Percentiles rank a stretch among this genome's conserved stretches.
Conservation (phyloP, 2,113 vertebrate genomes). For the Piaya cayana region DNA sequence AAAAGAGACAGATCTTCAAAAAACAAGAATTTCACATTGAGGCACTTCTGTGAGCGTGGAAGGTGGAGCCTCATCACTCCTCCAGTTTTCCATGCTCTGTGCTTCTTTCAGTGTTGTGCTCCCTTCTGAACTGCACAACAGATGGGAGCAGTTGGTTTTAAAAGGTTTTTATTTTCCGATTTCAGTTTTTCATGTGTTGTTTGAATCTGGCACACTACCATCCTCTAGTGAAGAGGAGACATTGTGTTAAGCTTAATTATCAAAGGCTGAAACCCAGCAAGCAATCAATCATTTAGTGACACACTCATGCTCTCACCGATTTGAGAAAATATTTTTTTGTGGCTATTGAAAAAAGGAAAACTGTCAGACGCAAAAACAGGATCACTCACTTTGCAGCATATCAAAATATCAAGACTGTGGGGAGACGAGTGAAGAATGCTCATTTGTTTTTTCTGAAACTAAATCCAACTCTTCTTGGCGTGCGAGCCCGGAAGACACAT, state of each 20-base stretch:
- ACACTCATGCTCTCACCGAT: conserved; percentile 65
- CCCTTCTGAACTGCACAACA: neutral
- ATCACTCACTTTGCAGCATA: conserved; percentile 2
- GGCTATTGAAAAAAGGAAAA: conserved; percentile 33
- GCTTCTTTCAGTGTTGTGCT: neutral
- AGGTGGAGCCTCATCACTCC: neutral
- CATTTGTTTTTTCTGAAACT: conserved; percentile 74
- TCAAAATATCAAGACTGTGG: conserved; percentile 52
- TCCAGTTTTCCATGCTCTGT: neutral
- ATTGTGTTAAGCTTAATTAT: conserved; percentile 76
- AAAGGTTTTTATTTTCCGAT: conserved; percentile 56
- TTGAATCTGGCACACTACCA: conserved; percentile 65
- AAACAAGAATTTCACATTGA: neutral
- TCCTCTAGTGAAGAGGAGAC: conserved; percentile 66
- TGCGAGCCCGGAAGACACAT: conserved; percentile 41
- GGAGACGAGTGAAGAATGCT: conserved; percentile 57
- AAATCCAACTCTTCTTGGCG: conserved; percentile 62
- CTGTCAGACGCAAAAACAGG: conserved; percentile 43
- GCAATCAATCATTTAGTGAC: conserved; percentile 78
- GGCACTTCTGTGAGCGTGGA: neutral
- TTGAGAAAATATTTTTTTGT: conserved; percentile 70
- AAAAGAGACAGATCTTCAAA: neutral
- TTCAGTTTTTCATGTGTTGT: conserved; percentile 68
- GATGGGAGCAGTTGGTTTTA: conserved; percentile 57
- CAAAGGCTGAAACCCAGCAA: conserved; percentile 75